Conservation (phyloP, 2,797 vertebrate species). For the Rhynchonycteris naso region DNA sequence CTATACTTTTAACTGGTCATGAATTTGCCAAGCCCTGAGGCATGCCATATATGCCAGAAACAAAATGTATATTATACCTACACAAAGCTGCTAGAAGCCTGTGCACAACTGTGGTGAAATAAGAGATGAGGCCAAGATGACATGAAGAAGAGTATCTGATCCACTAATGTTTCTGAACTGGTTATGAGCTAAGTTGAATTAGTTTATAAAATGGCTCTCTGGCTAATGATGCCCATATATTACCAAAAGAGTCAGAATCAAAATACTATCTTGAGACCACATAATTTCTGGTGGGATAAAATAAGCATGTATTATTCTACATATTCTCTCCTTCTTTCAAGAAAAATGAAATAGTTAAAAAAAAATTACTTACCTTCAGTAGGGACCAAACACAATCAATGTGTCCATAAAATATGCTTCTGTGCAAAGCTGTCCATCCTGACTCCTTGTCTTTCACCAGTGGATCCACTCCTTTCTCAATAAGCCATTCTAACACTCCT, state of each 20-base stretch:
- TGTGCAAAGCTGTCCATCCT: slow-evolving; percentile 96
- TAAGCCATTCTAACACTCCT: slow-evolving; percentile 93
- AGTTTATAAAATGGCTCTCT: not conserved
- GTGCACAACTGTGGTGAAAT: not conserved
- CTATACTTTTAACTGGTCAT: not conserved
- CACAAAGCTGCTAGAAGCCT: not conserved
- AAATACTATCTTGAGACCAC: not conserved
- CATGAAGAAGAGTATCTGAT: not conserved
- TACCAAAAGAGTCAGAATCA: slow-evolving; percentile 14
- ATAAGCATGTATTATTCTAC: not conserved
- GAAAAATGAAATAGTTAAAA: slow-evolving; percentile 47
- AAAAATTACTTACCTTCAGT: slow-evolving; percentile 89
- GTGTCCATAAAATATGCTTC: slow-evolving; percentile 97
- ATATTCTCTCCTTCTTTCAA: not conserved
- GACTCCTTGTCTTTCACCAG: slow-evolving; percentile 95
- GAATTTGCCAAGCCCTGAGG: not conserved
- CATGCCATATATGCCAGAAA: not conserved
- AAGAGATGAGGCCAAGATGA: not conserved
- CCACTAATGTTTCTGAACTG: not conserved
- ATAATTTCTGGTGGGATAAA: not conserved
- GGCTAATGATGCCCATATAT: not conserved
- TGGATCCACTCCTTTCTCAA: slow-evolving; percentile 93
- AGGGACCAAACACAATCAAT: slow-evolving; percentile 95
- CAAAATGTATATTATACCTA: not conserved
- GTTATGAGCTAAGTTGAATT: not conserved